Evolutionary conservation across 2,888 invertebrate species (phyloP).

Genomic region (Parasteatoda lunata): DNA sequence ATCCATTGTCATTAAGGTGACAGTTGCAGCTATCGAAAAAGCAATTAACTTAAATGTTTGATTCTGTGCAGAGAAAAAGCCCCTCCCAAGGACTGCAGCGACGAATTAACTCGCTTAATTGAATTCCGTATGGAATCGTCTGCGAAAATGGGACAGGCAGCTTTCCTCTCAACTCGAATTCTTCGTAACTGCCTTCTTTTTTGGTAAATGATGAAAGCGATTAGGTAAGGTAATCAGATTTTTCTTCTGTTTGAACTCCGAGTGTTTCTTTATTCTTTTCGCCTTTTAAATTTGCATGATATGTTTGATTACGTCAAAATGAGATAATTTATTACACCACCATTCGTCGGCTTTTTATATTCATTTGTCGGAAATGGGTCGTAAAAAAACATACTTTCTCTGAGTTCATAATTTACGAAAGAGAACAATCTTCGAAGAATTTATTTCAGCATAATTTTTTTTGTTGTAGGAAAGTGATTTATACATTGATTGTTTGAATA

Average conservation of each 20-base stretch:
- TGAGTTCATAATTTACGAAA: too few relatives aligned
- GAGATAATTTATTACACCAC: neutral
- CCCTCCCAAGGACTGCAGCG: constrained; percentile 28
- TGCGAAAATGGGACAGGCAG: constrained; percentile 1
- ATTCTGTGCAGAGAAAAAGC: constrained; percentile 48
- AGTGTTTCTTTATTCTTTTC: neutral
- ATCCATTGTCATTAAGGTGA: constrained; percentile 60
- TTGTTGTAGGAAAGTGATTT: too few relatives aligned
- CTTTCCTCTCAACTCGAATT: constrained; percentile 3
- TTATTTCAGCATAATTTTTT: too few relatives aligned
- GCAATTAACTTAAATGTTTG: constrained; percentile 68
- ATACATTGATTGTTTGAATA: too few relatives aligned
- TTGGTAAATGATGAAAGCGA: constrained; percentile 1
- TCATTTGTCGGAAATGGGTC: neutral
- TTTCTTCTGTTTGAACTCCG: neutral
- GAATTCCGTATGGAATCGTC: constrained; percentile 27
- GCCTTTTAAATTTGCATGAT: neutral
- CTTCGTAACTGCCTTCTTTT: neutral
- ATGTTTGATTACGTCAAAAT: neutral
- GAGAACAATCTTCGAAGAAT: too few relatives aligned
- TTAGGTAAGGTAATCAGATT: constrained; percentile 17
- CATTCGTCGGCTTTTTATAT: neutral
- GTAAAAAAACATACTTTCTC: too few relatives aligned
- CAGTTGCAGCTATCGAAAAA: constrained; percentile 45
- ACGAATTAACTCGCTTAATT: constrained; percentile 57